phyloP scores from a whole-genome alignment of 2,797 vertebrate genomes.

The Spatula versicolor region DNA sequence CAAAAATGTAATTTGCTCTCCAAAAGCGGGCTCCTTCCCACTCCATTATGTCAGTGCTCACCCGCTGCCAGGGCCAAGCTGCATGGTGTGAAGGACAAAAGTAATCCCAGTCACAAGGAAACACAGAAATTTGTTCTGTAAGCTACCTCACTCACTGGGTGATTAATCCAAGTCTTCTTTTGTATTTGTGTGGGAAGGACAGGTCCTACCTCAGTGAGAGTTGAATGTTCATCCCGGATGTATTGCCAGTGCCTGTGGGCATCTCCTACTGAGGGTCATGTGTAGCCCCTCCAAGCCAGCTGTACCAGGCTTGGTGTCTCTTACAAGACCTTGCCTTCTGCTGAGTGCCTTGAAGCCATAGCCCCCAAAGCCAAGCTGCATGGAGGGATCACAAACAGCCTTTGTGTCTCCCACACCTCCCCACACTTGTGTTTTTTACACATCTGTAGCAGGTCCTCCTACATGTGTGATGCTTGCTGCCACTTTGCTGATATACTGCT shows the following conservation, averaged over 20 bases:
- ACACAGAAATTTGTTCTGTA: not conserved
- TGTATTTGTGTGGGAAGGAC: not conserved
- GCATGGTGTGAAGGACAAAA: not conserved
- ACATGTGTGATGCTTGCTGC: not conserved
- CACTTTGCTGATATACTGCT: not conserved
- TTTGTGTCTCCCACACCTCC: not conserved
- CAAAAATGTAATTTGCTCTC: not conserved
- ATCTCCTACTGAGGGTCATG: not conserved
- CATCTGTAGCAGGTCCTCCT: not conserved
- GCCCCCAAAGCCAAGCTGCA: not conserved
- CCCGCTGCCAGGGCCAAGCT: not conserved
- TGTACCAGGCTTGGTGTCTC: not conserved
- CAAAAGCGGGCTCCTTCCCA: not conserved
- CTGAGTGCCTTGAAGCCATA: not conserved
- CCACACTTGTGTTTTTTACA: not conserved
- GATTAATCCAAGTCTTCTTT: not conserved
- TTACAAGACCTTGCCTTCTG: not conserved
- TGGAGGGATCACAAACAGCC: not conserved
- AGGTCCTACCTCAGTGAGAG: not conserved
- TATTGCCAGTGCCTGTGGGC: rapidly evolving
- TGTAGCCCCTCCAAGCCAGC: not conserved
- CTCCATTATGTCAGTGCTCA: not conserved
- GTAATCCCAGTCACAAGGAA: not conserved
- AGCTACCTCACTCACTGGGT: not conserved
- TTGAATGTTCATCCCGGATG: not conserved